Evolutionary conservation across 2,888 invertebrate genomes (phyloP), one percentile per base, ranked within the genome.

Genomic region (Gymnosoma rotundatum): DNA sequence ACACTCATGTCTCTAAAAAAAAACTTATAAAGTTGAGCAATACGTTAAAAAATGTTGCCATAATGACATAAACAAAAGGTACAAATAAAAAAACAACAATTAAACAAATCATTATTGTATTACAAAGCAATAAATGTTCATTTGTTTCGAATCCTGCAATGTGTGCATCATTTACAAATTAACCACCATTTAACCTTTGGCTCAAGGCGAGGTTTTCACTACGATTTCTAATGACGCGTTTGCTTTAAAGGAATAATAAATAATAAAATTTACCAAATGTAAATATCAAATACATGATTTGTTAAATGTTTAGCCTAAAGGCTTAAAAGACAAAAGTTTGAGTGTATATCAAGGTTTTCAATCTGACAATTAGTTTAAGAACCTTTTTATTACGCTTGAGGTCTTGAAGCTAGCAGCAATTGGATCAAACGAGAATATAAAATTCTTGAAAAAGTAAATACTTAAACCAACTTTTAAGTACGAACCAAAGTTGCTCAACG

Each of bases 131-230:
- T 78, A 69, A 74, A 66, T 64, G 61, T 69, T 70, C 81, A 75
- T 75, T 70, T 69, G 58, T 20, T 80, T n/a, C n/a, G 32, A 42
- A 50, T 66, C 25, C 8, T 60, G 16, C 36, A 0, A n/a, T 7
- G 20, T 32, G 8, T n/a, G 18, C 20, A 20, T 52, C 36, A 56
- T 38, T 10, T 14, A 0, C 25, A 69, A 73, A 73, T 56, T 73
- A 69, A 78, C 84, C 78, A 84, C 78, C 73, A 78, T 70, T 84
- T 84, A 81, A 69, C 69, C 67, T 63, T 63, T 73, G 50, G 36
- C 80, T 67, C 45, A 2, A 78, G 76, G 83, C 80, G 21, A 6
- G 12, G 56, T 42, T 74, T 72, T 61, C 54, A 76, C 54, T 21
- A 54, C 38, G 64, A 60, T 54, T 64, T 66, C 52, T 72, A 61